A percentile compares a stretch with the other conserved stretches of the same genome.
phyloP scores from a whole-genome alignment of 1,140 invertebrate genomes.

The Acromyrmex heyeri region DNA sequence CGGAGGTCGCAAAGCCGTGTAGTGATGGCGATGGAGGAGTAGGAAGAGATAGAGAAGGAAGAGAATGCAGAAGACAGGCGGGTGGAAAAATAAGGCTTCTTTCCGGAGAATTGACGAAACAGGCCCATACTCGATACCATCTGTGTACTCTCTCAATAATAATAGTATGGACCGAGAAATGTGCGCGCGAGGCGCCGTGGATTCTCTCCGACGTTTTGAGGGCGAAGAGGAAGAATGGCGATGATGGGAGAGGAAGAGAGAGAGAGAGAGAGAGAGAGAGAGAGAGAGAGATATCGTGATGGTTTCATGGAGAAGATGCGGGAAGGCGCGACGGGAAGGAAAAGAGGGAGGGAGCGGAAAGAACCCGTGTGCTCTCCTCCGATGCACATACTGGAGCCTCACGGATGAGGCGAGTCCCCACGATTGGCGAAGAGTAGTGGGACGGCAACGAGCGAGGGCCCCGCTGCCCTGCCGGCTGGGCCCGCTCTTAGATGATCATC shows the following conservation, averaged over 20 bases:
- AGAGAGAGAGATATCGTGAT: constrained; percentile 17
- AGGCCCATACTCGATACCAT: constrained; percentile 74
- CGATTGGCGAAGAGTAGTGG: constrained; percentile 35
- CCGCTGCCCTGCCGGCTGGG: constrained; percentile 26
- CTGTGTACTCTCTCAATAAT: constrained; percentile 71
- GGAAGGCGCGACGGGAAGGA: constrained; percentile 28
- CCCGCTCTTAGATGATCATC: constrained; percentile 73
- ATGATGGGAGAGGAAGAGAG: background rate
- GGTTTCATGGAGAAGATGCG: constrained; percentile 46
- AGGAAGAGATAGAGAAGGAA: constrained; percentile 13
- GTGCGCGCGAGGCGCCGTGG: constrained; percentile 70
- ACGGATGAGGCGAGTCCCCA: constrained; percentile 10
- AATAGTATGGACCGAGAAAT: constrained; percentile 79
- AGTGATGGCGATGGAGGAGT: constrained; percentile 11
- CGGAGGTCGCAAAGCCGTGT: background rate
- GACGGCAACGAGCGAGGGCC: constrained; percentile 39
- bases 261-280: constrained; percentile 18
- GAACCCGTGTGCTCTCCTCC: constrained; percentile 32
- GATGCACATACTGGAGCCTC: constrained; percentile 53
- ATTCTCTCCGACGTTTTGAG: constrained; percentile 62
- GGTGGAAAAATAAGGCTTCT: constrained; percentile 54
- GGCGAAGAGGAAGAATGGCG: constrained; percentile 53
- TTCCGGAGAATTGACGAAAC: constrained; percentile 72
- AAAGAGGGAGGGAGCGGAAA: constrained; percentile 16
- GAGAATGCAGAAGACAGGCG: constrained; percentile 1